Evolutionary conservation across 1,140 invertebrate species (phyloP).

Genomic region (Trichoplusia ni): DNA sequence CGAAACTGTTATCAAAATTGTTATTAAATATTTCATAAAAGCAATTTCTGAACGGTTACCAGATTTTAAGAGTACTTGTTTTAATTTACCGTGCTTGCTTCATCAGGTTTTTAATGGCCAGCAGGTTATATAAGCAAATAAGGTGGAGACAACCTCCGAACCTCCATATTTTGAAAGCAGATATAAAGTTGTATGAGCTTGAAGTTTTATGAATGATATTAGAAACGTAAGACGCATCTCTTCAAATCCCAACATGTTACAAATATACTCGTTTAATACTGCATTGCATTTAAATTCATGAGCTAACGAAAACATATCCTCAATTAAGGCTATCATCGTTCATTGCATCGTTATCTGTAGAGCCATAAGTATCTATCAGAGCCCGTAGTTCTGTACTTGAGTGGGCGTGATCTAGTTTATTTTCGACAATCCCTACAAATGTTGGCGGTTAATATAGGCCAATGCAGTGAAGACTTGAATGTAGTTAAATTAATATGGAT

Average conservation of each 20-base stretch:
- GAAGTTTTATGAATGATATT: too few species aligned
- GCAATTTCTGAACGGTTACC: background rate
- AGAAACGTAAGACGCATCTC: too few species aligned
- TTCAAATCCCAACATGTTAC: too few species aligned
- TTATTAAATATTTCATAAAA: background rate
- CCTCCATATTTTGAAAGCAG: too few species aligned
- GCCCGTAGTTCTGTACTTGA: background rate
- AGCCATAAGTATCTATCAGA: background rate
- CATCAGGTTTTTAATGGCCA: constrained; percentile 1
- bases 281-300: background rate
- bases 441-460: background rate
- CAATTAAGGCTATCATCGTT: constrained; percentile 9
- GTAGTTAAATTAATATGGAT: constrained; percentile 7
- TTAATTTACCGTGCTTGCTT: background rate
- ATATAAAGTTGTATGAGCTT: too few species aligned
- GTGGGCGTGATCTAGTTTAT: constrained; percentile 15
- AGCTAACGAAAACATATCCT: background rate
- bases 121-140: constrained; percentile 8
- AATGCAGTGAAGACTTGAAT: background rate
- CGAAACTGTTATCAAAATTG: background rate
- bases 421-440: background rate
- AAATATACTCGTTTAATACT: constrained; percentile 4
- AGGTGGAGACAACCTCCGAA: background rate
- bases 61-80: constrained; percentile 18
- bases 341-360: constrained; percentile 10